Evolutionary conservation across 2,888 invertebrate species (phyloP).

Genomic region (Cataglyphis rosenhaueri): DNA sequence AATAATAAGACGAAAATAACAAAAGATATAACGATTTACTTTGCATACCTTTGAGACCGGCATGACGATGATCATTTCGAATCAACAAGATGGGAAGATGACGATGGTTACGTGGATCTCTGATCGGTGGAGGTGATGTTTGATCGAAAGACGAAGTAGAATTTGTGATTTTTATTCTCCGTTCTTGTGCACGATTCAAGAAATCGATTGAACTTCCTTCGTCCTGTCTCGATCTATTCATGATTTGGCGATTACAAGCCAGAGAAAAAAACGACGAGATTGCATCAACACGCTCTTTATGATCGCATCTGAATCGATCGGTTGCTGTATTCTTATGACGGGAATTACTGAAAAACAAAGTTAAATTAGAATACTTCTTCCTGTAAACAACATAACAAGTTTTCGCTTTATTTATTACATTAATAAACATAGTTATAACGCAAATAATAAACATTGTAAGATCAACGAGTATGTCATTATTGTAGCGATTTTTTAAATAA

Average conservation of each 20-base stretch:
- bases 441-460: background rate
- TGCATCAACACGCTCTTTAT: background rate
- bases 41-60: constrained; percentile 5
- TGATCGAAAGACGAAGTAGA: background rate
- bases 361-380: background rate
- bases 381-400: background rate
- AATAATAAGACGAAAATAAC: background rate
- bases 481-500: background rate
- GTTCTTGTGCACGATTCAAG: background rate
- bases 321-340: background rate
- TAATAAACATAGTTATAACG: background rate
- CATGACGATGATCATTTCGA: background rate
- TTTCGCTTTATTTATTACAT: background rate
- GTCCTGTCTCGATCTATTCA: background rate
- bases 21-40: background rate
- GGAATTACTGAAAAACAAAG: background rate
- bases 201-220: background rate
- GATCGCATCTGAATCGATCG: background rate
- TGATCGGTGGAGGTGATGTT: background rate
- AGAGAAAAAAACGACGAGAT: background rate
- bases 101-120: background rate
- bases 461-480: background rate
- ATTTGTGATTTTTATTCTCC: background rate
- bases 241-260: background rate
- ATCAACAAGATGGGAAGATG: background rate